Percentiles rank a stretch among this genome's conserved stretches.
These are phyloP conservation scores for Melangyna quadrimaculata DNA, from an alignment of 2,888 invertebrate genomes.

Conservation along the genomic window DNA sequence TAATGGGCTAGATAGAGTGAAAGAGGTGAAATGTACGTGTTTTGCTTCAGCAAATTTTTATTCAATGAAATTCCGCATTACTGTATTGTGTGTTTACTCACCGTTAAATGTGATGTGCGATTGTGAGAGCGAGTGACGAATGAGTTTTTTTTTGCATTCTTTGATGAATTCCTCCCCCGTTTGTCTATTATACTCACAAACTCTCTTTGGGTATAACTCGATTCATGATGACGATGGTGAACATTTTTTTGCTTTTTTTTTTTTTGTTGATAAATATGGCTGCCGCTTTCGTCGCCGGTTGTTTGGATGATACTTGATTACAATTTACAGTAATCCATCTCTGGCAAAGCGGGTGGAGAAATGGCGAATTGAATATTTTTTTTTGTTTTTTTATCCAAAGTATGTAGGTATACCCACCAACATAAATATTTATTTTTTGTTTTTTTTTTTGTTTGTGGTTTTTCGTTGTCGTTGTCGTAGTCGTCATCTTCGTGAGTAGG, in stretches of 20 bases:
- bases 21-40: conserved; percentile 44
- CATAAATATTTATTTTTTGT: conserved; percentile 24
- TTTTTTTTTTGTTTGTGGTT: conserved; percentile 1
- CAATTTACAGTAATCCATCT: conserved; percentile 1
- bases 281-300: conserved; percentile 30
- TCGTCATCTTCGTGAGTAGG: conserved; percentile 1
- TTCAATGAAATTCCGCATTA: conserved; percentile 71
- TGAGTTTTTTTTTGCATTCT: conserved; percentile 16
- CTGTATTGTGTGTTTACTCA: conserved; percentile 71
- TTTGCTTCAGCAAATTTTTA: conserved; percentile 64
- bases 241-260: conserved; percentile 8
- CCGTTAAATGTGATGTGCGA: conserved; percentile 57
- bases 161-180: conserved; percentile 4
- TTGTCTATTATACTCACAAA: background rate
- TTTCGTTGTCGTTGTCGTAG: background rate
- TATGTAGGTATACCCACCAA: background rate
- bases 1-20: conserved; percentile 28
- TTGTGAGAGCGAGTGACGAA: conserved; percentile 37
- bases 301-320: conserved; percentile 42
- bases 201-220: conserved; percentile 1
- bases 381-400: no score
- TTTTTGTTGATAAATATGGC: conserved; percentile 56
- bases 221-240: conserved; percentile 39
- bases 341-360: background rate
- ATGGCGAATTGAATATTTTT: conserved; percentile 51